Conservation (phyloP, 2,113 vertebrate genomes). For the Paradisaea rubra region DNA sequence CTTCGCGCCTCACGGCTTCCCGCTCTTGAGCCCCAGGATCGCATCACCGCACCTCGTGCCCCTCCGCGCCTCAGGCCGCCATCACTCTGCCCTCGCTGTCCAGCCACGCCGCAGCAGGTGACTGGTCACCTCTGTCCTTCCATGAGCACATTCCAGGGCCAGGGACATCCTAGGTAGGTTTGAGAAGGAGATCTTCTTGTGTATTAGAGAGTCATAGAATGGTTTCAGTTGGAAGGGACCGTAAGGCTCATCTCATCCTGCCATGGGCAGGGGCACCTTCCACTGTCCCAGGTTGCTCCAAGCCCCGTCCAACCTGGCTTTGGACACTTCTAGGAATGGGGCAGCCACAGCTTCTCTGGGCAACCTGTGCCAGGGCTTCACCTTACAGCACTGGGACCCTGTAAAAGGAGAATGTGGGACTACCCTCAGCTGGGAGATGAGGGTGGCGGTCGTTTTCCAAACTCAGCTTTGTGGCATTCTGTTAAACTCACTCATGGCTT, state of each 20-base stretch:
- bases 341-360: background rate
- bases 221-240: background rate
- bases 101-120: fast-evolving
- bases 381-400: background rate
- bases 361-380: background rate
- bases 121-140: no score
- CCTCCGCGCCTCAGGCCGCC: fast-evolving
- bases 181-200: background rate
- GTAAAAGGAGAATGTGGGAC: background rate
- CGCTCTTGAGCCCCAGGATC: fast-evolving
- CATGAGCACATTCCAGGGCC: fast-evolving
- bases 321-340: background rate
- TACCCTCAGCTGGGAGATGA: background rate
- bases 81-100: fast-evolving
- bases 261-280: no score
- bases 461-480: background rate
- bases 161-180: no score
- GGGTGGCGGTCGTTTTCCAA: background rate
- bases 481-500: background rate
- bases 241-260: background rate
- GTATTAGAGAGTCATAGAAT: background rate
- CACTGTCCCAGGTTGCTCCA: background rate
- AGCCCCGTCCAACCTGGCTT: fast-evolving
- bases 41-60: fast-evolving
- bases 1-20: background rate